phyloP scores from a whole-genome alignment of 2,888 invertebrate genomes.

The Allacma fusca region DNA sequence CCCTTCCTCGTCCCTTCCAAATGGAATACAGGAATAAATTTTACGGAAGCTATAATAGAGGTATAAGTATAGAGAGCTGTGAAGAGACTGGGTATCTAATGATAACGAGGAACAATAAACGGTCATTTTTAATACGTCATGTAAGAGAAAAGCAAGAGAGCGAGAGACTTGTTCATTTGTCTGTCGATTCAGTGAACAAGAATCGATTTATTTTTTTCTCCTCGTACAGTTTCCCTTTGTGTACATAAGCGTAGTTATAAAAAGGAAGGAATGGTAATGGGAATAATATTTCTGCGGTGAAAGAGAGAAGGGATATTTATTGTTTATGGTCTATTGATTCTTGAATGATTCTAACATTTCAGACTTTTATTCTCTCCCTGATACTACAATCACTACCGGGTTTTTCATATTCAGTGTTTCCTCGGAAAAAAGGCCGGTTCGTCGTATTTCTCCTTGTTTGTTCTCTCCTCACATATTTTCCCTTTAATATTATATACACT shows the following conservation, averaged over 20 bases:
- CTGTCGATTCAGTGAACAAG: slow-evolving; percentile 32
- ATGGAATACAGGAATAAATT: slow-evolving; percentile 7
- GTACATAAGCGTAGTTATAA: slow-evolving; percentile 1
- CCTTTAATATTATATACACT: not conserved
- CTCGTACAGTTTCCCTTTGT: not conserved
- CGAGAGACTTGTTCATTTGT: not conserved
- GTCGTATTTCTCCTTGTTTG: slow-evolving; percentile 25
- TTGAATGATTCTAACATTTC: slow-evolving; percentile 52
- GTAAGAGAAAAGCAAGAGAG: slow-evolving; percentile 13
- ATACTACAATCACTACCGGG: slow-evolving; percentile 26
- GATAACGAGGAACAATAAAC: slow-evolving; percentile 47
- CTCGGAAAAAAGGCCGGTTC: slow-evolving; percentile 9
- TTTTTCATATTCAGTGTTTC: slow-evolving; percentile 42
- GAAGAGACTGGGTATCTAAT: not conserved
- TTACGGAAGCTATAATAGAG: not conserved
- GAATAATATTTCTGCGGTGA: slow-evolving; percentile 39
- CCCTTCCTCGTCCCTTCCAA: not conserved
- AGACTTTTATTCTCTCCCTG: slow-evolving; percentile 45
- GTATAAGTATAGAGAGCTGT: not conserved
- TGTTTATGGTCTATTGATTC: slow-evolving; percentile 60
- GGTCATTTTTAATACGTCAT: slow-evolving; percentile 38
- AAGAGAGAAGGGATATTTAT: slow-evolving; percentile 55
- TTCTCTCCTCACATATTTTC: slow-evolving; percentile 24
- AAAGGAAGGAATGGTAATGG: slow-evolving; percentile 36
- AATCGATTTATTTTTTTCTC: slow-evolving; percentile 19